Conservation (phyloP, 2,797 vertebrate species). For the Halcyon smyrnensis region DNA sequence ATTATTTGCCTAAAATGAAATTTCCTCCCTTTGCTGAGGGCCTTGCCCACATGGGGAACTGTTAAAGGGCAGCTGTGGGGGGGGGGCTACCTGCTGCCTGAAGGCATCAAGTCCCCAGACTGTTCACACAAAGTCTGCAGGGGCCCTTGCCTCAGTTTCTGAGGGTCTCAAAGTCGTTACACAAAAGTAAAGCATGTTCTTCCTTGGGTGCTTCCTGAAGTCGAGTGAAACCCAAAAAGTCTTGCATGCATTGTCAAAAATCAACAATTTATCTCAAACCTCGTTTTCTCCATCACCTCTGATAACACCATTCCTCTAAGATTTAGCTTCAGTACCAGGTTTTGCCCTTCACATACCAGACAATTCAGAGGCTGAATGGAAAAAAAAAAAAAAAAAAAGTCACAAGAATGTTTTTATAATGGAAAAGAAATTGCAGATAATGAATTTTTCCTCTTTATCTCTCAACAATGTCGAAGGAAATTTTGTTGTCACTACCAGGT, state of each 20-base stretch:
- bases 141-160: background rate
- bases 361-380: background rate
- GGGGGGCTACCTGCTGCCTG: slow-evolving; percentile 8
- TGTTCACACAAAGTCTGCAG: background rate
- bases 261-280: background rate
- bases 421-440: background rate
- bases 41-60: background rate
- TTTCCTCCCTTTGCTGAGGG: slow-evolving; percentile 14
- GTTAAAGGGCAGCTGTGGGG: background rate
- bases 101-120: background rate
- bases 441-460: background rate
- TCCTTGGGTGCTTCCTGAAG: background rate
- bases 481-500: background rate
- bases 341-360: background rate
- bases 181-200: background rate
- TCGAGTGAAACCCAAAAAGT: background rate
- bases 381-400: background rate
- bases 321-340: background rate
- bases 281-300: background rate
- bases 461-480: background rate
- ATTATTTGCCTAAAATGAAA: slow-evolving; percentile 37
- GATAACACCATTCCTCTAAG: background rate
- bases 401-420: background rate
- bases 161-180: background rate
- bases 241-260: background rate